Conservation (phyloP, 1,140 invertebrate species). For the Tachypleus tridentatus region DNA sequence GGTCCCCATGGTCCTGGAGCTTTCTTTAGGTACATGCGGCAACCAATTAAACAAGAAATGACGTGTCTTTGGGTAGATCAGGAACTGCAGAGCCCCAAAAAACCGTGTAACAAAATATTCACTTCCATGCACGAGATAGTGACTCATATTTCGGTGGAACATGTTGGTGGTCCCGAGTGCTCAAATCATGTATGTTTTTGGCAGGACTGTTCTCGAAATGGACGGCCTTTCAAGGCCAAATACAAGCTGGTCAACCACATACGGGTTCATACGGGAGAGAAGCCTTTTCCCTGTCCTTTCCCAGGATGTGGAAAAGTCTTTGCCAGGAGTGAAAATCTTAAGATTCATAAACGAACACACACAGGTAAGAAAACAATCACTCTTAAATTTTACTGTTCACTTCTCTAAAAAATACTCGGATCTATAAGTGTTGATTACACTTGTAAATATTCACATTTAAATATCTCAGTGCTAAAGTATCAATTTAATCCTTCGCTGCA, state of each 20-base stretch:
- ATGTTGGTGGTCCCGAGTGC: slow-evolving; percentile 91
- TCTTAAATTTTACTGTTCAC: too few relatives aligned
- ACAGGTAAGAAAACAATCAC: slow-evolving; percentile 44
- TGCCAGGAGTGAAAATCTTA: slow-evolving; percentile 93
- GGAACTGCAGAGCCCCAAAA: slow-evolving; percentile 58
- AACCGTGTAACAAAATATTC: slow-evolving; percentile 86
- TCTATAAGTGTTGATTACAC: too few relatives aligned
- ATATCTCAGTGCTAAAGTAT: too few relatives aligned
- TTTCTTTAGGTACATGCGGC: slow-evolving; percentile 81
- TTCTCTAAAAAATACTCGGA: too few relatives aligned
- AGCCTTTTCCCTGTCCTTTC: slow-evolving; percentile 95
- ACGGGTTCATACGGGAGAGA: slow-evolving; percentile 96
- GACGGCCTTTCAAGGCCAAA: slow-evolving; percentile 96
- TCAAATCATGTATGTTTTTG: slow-evolving; percentile 95
- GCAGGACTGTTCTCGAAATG: slow-evolving; percentile 84
- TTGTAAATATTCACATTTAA: too few relatives aligned
- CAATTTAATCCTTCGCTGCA: too few relatives aligned
- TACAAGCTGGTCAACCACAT: slow-evolving; percentile 99
- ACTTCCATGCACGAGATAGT: slow-evolving; percentile 91
- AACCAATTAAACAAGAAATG: slow-evolving; percentile 67
- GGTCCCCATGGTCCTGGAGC: slow-evolving; percentile 48
- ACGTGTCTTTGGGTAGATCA: slow-evolving; percentile 87
- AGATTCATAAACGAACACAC: slow-evolving; percentile 91
- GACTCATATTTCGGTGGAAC: slow-evolving; percentile 90
- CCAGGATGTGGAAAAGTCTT: slow-evolving; percentile 96